Evolutionary conservation across 2,113 vertebrate species (phyloP).

Genomic region (Epinephelus fuscoguttatus): DNA sequence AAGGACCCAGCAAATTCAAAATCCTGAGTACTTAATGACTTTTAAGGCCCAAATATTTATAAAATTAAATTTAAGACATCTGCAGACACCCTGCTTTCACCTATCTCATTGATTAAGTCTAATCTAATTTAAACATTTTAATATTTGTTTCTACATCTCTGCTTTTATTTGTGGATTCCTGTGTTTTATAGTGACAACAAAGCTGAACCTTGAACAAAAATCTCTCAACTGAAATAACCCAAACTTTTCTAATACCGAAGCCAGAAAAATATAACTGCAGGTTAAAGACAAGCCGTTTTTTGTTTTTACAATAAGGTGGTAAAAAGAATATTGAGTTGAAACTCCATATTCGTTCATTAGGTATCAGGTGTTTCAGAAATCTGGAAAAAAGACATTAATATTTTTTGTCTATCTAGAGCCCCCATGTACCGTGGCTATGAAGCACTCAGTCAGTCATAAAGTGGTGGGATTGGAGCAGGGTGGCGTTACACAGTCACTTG

Average conservation of each 20-base stretch:
- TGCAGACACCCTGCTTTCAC: no score
- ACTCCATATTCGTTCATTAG: not conserved
- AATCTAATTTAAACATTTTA: no score
- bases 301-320: not conserved
- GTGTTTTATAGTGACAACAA: no score
- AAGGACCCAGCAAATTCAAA: no score
- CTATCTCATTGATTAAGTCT: no score
- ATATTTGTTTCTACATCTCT: no score
- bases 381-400: not conserved
- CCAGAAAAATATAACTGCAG: not conserved
- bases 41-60: no score
- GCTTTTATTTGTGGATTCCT: no score
- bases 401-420: not conserved
- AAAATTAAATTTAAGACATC: no score
- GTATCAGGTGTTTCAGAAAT: not conserved
- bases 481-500: constrained; percentile 3
- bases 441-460: not conserved
- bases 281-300: not conserved
- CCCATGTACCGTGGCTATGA: no score
- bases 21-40: no score
- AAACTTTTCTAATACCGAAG: no score
- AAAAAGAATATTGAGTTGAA: not conserved
- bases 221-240: not conserved
- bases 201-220: not conserved
- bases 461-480: not conserved